phyloP scores from a whole-genome alignment of 2,888 invertebrate species.

The Drosophila macrospina region DNA sequence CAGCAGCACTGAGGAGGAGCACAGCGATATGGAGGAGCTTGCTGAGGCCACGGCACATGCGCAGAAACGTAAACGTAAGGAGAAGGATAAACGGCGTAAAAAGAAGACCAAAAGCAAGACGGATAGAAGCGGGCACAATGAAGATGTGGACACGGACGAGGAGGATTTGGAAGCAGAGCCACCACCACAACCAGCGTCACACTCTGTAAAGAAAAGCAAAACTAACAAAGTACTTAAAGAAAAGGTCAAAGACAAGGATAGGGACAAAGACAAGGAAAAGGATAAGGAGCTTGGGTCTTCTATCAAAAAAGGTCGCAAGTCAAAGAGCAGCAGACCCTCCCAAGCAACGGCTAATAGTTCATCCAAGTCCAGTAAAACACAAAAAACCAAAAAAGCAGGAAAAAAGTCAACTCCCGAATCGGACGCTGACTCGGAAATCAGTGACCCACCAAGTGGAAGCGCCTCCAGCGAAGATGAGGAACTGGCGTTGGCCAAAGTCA shows the following conservation, averaged over 20 bases:
- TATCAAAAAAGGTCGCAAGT: slow-evolving; percentile 62
- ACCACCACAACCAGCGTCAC: slow-evolving; percentile 30
- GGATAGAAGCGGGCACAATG: slow-evolving; percentile 43
- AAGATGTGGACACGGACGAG: slow-evolving; percentile 70
- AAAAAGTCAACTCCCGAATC: slow-evolving; percentile 54
- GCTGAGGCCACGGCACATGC: slow-evolving; percentile 38
- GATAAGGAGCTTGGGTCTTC: slow-evolving; percentile 38
- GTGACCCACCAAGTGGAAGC: slow-evolving; percentile 46
- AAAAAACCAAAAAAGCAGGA: slow-evolving; percentile 69
- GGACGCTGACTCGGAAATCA: slow-evolving; percentile 62
- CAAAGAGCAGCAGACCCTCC: slow-evolving; percentile 51
- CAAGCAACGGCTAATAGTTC: slow-evolving; percentile 18
- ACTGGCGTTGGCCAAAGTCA: slow-evolving; percentile 59
- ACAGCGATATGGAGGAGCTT: slow-evolving; percentile 40
- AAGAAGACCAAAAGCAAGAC: slow-evolving; percentile 81
- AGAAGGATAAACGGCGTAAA: slow-evolving; percentile 84
- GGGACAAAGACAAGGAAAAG: slow-evolving; percentile 44
- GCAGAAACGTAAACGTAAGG: slow-evolving; percentile 84
- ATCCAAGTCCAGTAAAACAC: slow-evolving; percentile 55
- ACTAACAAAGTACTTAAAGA: slow-evolving; percentile 58
- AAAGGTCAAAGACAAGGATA: slow-evolving; percentile 40
- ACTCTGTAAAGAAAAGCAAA: slow-evolving; percentile 57
- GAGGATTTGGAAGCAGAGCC: slow-evolving; percentile 58
- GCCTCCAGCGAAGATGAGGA: slow-evolving; percentile 72
- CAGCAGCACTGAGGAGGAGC: slow-evolving; percentile 53